Conservation (phyloP, 2,888 invertebrate genomes). For the Drosophila falleni region DNA sequence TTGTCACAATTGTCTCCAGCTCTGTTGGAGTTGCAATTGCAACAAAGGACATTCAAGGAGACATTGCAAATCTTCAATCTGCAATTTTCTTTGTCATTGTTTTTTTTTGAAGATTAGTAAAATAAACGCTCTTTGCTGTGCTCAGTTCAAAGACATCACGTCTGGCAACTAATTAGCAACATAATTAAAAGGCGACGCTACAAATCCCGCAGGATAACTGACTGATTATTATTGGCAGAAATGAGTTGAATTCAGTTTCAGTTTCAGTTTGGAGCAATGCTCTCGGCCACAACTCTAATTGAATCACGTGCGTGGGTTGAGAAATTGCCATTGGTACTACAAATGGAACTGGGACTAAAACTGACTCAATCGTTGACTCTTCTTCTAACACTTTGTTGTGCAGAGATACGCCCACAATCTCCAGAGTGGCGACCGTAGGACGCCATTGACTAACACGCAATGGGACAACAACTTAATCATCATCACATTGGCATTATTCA, state of each 20-base stretch:
- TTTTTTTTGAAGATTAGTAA: background rate
- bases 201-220: constrained; percentile 61
- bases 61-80: constrained; percentile 1
- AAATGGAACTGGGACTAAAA: constrained; percentile 47
- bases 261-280: constrained; percentile 19
- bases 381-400: constrained; percentile 47
- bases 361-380: constrained; percentile 29
- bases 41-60: background rate
- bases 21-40: constrained; percentile 38
- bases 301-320: constrained; percentile 69
- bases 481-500: constrained; percentile 78
- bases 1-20: constrained; percentile 41
- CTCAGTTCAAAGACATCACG: constrained; percentile 62
- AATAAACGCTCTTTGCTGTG: constrained; percentile 25
- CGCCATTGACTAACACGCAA: constrained; percentile 60
- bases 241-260: constrained; percentile 50
- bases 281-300: constrained; percentile 57
- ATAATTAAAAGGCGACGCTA: constrained; percentile 64
- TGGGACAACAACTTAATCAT: constrained; percentile 77
- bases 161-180: constrained; percentile 66
- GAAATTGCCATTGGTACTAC: constrained; percentile 46
- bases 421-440: constrained; percentile 26
- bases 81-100: background rate
- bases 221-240: constrained; percentile 72
- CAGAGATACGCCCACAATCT: constrained; percentile 46